Conservation (phyloP, 2,113 vertebrate species). For the Halichoeres trimaculatus region DNA sequence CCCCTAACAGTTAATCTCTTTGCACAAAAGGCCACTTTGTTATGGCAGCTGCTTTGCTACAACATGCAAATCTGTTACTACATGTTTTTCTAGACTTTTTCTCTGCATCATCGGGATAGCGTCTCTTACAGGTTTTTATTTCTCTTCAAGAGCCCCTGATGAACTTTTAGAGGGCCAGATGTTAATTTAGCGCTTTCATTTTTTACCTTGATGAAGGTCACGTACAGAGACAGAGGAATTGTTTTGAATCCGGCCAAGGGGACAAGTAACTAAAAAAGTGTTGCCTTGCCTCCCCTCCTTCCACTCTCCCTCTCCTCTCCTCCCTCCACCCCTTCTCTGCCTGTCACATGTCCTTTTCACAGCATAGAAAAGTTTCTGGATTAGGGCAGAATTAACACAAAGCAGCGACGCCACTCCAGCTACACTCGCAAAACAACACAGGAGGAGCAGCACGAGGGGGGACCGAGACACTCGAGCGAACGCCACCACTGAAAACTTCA, state of each 20-base stretch:
- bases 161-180: not conserved
- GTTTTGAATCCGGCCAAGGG: constrained; percentile 50
- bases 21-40: constrained; percentile 79
- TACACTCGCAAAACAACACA: constrained; percentile 69
- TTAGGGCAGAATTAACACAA: constrained; percentile 85
- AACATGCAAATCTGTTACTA: constrained; percentile 76
- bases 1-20: constrained; percentile 78
- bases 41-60: constrained; percentile 73
- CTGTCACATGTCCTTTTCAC: constrained; percentile 86
- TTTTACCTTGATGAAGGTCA: constrained; percentile 10
- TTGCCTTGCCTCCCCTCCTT: constrained; percentile 45
- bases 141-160: not conserved
- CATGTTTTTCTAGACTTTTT: constrained; percentile 51
- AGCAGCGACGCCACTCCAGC: constrained; percentile 80
- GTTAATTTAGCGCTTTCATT: not conserved
- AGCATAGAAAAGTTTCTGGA: constrained; percentile 87
- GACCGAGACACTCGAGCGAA: constrained; percentile 53
- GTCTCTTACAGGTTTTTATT: not conserved
- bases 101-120: not conserved
- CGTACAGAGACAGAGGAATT: constrained; percentile 20
- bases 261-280: constrained; percentile 75
- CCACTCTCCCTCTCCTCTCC: constrained; percentile 9
- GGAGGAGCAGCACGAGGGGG: constrained; percentile 65
- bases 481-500: constrained; percentile 55
- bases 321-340: constrained; percentile 55